Percentiles rank a stretch among this genome's conserved stretches.
These are phyloP conservation scores for Seriola dumerili DNA, from an alignment of 2,113 vertebrate species.

Conservation along the genomic window DNA sequence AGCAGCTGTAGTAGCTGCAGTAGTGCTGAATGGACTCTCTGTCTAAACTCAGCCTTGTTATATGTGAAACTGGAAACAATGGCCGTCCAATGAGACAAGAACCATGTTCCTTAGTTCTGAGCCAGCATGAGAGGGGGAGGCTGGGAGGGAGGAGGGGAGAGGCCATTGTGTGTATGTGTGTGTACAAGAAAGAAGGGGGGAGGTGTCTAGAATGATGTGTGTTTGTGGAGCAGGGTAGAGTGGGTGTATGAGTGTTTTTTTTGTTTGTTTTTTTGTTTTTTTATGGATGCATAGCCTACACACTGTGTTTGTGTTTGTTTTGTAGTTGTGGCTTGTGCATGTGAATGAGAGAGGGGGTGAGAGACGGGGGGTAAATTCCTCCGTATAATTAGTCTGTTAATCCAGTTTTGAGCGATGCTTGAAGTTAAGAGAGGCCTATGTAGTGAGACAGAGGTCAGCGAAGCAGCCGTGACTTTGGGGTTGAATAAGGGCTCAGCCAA, in stretches of 20 bases:
- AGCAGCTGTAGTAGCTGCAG: constrained; percentile 30
- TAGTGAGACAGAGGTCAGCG: constrained; percentile 58
- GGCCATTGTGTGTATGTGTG: constrained; percentile 51
- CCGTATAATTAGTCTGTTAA: constrained; percentile 67
- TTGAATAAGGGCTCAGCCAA: constrained; percentile 1
- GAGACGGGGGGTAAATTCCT: constrained; percentile 11
- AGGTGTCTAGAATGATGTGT: constrained; percentile 21
- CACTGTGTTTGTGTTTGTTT: constrained; percentile 1
- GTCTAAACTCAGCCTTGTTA: constrained; percentile 60
- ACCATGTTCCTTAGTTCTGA: constrained; percentile 65
- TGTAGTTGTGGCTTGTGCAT: constrained; percentile 5
- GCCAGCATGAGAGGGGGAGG: constrained; percentile 34
- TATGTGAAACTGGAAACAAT: constrained; percentile 72
- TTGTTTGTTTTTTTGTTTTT: neutral
- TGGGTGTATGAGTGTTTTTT: constrained; percentile 8
- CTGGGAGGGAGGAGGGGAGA: constrained; percentile 11
- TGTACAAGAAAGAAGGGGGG: constrained; percentile 38
- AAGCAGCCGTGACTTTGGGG: constrained; percentile 32
- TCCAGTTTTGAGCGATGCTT: constrained; percentile 54
- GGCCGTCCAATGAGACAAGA: constrained; percentile 71
- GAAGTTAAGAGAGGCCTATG: constrained; percentile 50
- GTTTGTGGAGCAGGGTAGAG: constrained; percentile 27
- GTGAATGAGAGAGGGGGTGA: neutral
- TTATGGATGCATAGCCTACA: neutral
- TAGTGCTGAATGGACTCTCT: constrained; percentile 52